Evolutionary conservation across 2,888 invertebrate species (phyloP), one percentile per base, ranked within the genome.

Genomic region (Eupithecia inturbata): DNA sequence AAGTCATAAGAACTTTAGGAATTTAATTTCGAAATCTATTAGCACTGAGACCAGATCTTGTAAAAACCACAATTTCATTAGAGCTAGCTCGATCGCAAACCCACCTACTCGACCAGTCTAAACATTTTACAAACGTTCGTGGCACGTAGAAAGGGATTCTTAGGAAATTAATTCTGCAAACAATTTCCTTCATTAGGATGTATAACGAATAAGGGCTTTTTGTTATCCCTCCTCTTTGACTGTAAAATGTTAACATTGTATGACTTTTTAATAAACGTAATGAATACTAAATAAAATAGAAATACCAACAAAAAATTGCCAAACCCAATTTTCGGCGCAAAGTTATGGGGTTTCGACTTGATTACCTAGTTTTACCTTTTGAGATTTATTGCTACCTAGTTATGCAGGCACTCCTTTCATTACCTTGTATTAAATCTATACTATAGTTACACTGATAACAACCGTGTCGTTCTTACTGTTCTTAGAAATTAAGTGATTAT

Each of bases 111-210:
- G 16, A 39, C 36, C 39, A 36, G 22, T 66, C 22, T 62, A 69
- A 73, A 69, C 49, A 28, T 33, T 33, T 39, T 70, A 39, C 60
- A 71, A 73, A 73, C 72, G 79, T 78, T 78, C 80, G n/a, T 14
- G 73, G 76, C 80, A 80, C 80, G 80, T 79, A 75, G 75, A 77
- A 75, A 76, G 74, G 77, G 77, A 78, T 79, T 75, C 79, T 77
- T 75, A 72, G 76, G 80, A 80, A 79, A 80, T 80, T 80, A 80
- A 79, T 79, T 77, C 74, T 71, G 70, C 70, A 72, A 78, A 79
- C 77, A 79, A 80, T 80, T 78, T 80, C 78, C 80, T 80, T 79
- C 76, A 78, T 80, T 79, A 76, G 74, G 74, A 75, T 74, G 77
- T 74, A 79, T 78, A 76, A 80, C 70, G 73, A 75, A 73, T 77